Evolutionary conservation across 2,888 invertebrate genomes (phyloP).

Genomic region (Apamea crenata): DNA sequence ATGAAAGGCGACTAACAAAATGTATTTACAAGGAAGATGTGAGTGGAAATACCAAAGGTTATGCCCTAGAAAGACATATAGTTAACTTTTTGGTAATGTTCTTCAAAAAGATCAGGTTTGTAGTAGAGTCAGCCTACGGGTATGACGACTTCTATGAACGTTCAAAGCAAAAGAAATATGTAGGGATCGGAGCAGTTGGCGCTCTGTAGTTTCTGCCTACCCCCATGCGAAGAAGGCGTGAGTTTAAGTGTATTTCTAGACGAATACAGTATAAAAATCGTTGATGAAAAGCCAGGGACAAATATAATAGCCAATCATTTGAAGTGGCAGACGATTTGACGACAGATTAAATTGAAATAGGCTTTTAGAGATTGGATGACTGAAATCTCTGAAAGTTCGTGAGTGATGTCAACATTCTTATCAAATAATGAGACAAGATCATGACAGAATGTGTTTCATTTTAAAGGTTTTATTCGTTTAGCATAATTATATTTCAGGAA

Average conservation of each 20-base stretch:
- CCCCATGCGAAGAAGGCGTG: background rate
- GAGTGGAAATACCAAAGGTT: background rate
- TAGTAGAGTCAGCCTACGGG: background rate
- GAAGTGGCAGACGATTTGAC: conserved; percentile 20
- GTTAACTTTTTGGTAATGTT: no score
- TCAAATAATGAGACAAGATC: background rate
- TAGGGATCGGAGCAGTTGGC: background rate
- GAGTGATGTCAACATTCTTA: background rate
- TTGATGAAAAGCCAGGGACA: background rate
- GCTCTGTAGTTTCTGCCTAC: background rate
- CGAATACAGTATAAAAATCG: background rate
- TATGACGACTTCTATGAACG: background rate
- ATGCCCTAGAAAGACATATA: background rate
- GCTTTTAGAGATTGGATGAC: conserved; percentile 1
- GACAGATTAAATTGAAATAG: conserved; percentile 17
- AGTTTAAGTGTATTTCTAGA: background rate
- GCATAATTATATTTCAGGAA: conserved; percentile 1
- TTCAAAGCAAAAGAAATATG: background rate
- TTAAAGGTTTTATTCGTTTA: background rate
- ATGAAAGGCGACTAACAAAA: background rate
- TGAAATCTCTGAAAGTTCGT: background rate
- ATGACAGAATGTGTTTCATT: background rate
- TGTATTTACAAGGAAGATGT: background rate
- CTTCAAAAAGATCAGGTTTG: background rate
- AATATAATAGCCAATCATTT: conserved; percentile 29